Conservation (phyloP, 53 echinoderm and acorn worm genomes). For the Arbacia lixula region DNA sequence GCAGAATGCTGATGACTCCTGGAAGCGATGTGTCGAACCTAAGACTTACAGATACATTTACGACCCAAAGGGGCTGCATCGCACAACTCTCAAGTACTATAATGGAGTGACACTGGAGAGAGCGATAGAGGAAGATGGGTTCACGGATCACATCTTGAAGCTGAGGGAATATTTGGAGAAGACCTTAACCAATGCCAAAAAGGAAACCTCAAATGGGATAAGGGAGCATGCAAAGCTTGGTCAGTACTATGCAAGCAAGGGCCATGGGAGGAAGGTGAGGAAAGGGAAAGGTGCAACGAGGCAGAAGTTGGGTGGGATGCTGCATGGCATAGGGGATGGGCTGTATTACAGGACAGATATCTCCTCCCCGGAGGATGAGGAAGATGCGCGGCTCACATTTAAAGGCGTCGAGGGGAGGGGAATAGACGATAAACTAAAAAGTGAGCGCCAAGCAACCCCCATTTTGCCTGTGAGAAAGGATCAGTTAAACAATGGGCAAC, state of each 20-base stretch:
- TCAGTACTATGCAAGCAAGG: conserved; percentile 16
- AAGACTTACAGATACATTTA: conserved; percentile 81
- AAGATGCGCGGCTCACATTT: conserved; percentile 20
- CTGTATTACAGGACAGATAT: conserved; percentile 25
- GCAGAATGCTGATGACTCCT: conserved; percentile 43
- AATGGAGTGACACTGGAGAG: conserved; percentile 45
- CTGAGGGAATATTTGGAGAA: conserved; percentile 91
- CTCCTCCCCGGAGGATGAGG: conserved; percentile 30
- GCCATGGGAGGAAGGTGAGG: background rate
- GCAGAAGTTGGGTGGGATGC: conserved; percentile 16
- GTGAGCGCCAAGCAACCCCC: conserved; percentile 41
- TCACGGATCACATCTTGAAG: conserved; percentile 80
- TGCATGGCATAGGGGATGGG: conserved; percentile 39
- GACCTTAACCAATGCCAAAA: conserved; percentile 66
- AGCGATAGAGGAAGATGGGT: conserved; percentile 58
- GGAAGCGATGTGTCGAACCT: conserved; percentile 85
- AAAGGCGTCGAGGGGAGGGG: conserved; percentile 32
- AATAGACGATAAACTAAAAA: conserved; percentile 1
- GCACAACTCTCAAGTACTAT: conserved; percentile 44
- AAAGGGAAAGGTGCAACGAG: background rate
- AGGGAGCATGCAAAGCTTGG: conserved; percentile 51
- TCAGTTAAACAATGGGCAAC: conserved; percentile 1
- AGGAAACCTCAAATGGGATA: conserved; percentile 36
- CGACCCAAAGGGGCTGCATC: conserved; percentile 60
- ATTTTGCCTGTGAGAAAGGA: conserved; percentile 43